Base-by-base conservation (phyloP, 1,140 invertebrate species). In the Cydia pomonella region DNA sequence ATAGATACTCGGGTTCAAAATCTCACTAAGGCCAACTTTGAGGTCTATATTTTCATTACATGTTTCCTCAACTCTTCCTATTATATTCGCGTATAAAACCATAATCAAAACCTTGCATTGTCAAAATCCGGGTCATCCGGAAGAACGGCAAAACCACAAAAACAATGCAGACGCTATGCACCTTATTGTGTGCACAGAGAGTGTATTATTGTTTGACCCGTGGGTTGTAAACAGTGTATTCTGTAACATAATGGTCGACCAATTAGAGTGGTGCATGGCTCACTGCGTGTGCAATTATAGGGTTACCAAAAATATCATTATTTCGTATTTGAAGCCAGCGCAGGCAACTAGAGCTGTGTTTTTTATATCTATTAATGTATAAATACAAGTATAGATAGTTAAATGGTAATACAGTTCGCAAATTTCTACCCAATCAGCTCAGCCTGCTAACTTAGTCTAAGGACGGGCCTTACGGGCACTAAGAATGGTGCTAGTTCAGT, bases 211-310 rank as follows among this genome's bases (percentile, higher is more conserved):
- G 7, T 23, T 59, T 59, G 21, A 59, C 18, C 21, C 21, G 2
- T 23, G 21, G 33, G 21, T 23, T 59, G 9, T 23, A 23, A 23
- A 13, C 2, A 7, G 21, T 16, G 13, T 23, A 69, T 41, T 29
- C 64, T 33, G 33, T 69, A 69, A 69, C 64, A 33, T 33, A 69
- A 69, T 69, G 64, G 64, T 18, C 29, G 53, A 18, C 64, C 64
- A 69, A 69, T 69, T 69, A 69, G 64, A 69, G 29, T 38, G 29
- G 27, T 69, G 64, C 63, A 64, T 69, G 75, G 27, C 64, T 77
- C 66, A 72, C 44, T 73, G 77, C 74, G 74, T 64, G 18, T 4
- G 73, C 72, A 71, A 69, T 66, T 9, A n/a, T 23, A 76, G 75
- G 72, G 75, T 25, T 76, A 71, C 16, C 72, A 73, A 33, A 64